Conservation (phyloP, 2,888 invertebrate genomes). For the Oligia latruncula region DNA sequence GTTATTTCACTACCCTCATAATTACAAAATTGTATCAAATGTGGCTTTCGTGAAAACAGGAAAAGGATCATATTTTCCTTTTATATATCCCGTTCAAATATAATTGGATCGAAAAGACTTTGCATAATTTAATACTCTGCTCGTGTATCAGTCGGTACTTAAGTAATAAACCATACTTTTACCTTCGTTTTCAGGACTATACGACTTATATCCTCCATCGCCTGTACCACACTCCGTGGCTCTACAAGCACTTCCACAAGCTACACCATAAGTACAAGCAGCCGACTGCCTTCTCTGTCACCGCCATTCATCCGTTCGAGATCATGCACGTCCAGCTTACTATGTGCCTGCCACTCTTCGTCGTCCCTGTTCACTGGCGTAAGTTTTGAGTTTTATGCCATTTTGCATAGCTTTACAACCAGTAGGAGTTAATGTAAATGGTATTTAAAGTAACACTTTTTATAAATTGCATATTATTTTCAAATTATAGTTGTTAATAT, state of each 20-base stretch:
- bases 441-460: neutral
- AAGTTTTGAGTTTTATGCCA: slow-evolving; percentile 73
- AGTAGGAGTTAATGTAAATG: too few species aligned
- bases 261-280: slow-evolving; percentile 94
- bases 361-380: slow-evolving; percentile 92
- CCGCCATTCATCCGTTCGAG: slow-evolving; percentile 93
- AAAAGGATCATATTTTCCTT: slow-evolving; percentile 19
- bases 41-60: neutral
- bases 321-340: slow-evolving; percentile 91
- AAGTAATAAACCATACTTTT: neutral
- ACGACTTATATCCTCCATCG: slow-evolving; percentile 92
- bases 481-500: neutral
- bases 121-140: neutral
- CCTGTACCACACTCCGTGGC: slow-evolving; percentile 91
- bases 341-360: slow-evolving; percentile 91
- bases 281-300: slow-evolving; percentile 94
- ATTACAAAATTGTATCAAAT: neutral
- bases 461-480: neutral
- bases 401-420: neutral
- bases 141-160: neutral
- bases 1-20: neutral
- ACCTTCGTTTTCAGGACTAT: slow-evolving; percentile 88
- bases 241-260: slow-evolving; percentile 93
- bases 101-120: neutral
- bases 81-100: neutral